A percentile compares a stretch with the other conserved stretches of the same genome.
These are phyloP conservation scores for Scolopax bukidnonensis DNA, from an alignment of 2,797 vertebrate species.

Conservation along the genomic window DNA sequence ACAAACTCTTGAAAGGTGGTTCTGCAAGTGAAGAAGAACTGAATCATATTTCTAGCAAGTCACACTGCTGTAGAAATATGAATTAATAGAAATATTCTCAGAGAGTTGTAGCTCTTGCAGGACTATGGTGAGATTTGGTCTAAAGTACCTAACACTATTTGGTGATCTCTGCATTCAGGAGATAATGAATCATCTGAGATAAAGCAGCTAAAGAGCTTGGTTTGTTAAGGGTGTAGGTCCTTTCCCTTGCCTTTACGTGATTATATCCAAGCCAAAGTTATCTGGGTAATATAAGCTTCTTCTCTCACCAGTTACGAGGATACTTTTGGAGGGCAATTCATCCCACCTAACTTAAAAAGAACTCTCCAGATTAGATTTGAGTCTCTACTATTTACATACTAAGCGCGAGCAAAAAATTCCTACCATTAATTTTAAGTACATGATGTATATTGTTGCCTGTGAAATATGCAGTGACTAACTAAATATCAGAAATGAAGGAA, in stretches of 20 bases:
- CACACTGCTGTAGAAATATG: neutral
- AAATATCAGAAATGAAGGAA: neutral
- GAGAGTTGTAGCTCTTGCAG: neutral
- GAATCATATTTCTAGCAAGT: neutral
- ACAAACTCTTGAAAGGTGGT: neutral
- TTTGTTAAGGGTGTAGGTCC: neutral
- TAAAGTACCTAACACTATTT: neutral
- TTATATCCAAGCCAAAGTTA: neutral
- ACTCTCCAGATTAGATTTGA: neutral
- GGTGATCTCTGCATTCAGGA: neutral
- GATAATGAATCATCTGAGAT: neutral
- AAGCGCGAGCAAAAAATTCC: neutral
- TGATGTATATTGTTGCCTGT: accelerated
- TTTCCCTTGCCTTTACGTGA: neutral
- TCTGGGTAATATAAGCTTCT: neutral
- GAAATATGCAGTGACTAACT: neutral
- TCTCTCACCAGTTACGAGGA: neutral
- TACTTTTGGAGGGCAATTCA: neutral
- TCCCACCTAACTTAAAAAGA: neutral
- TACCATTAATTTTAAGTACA: neutral
- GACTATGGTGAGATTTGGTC: neutral
- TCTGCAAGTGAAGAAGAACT: neutral
- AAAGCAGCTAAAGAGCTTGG: neutral
- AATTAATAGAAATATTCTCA: neutral
- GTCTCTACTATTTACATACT: neutral